phyloP scores from a whole-genome alignment of 2,888 invertebrate genomes.

The Clepsis dumicolana region DNA sequence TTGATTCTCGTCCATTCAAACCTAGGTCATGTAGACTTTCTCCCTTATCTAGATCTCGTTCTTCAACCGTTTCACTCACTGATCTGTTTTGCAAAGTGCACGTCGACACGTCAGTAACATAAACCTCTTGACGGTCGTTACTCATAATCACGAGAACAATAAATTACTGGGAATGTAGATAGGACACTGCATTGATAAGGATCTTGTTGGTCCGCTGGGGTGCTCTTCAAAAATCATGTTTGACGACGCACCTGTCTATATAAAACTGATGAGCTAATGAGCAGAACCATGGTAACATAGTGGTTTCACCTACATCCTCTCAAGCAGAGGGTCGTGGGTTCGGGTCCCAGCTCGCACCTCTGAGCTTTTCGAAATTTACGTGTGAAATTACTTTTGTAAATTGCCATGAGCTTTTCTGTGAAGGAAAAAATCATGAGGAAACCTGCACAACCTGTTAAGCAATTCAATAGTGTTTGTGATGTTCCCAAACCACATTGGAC shows the following conservation, averaged over 20 bases:
- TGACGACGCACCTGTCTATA: neutral
- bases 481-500: too few relatives aligned
- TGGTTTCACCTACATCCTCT: too few relatives aligned
- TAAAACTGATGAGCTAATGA: too few relatives aligned
- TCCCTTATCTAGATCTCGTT: conserved; percentile 19
- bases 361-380: too few relatives aligned
- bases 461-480: too few relatives aligned
- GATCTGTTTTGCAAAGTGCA: conserved; percentile 45
- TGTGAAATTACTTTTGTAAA: too few relatives aligned
- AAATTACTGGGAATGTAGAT: conserved; percentile 23
- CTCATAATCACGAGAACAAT: conserved; percentile 37
- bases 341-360: too few relatives aligned
- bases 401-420: too few relatives aligned
- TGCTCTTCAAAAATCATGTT: neutral
- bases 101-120: conserved; percentile 42
- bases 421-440: too few relatives aligned
- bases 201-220: neutral
- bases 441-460: too few relatives aligned
- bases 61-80: conserved; percentile 33
- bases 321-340: too few relatives aligned
- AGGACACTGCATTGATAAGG: conserved; percentile 9
- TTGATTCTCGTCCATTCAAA: neutral
- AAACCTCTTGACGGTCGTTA: conserved; percentile 37
- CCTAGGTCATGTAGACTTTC: conserved; percentile 21
- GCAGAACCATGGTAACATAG: too few relatives aligned